These are phyloP conservation scores for Microdon myrmicae DNA, from an alignment of 2,888 invertebrate species.

Conservation along the genomic window DNA sequence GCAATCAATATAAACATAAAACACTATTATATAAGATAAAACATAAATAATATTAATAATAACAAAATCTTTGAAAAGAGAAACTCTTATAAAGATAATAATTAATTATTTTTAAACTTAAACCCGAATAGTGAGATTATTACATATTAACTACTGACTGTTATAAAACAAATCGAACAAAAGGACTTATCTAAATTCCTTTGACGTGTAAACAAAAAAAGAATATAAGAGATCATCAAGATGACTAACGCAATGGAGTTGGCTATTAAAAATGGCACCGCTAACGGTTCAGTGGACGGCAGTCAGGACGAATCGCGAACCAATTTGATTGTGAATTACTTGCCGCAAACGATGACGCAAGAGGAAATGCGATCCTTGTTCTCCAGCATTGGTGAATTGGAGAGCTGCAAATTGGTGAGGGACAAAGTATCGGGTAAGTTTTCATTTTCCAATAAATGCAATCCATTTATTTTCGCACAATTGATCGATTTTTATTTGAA, in stretches of 20 bases:
- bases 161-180: slow-evolving; percentile 15
- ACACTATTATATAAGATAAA: slow-evolving; percentile 55
- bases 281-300: slow-evolving; percentile 68
- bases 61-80: slow-evolving; percentile 43
- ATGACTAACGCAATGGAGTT: slow-evolving; percentile 72
- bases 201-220: slow-evolving; percentile 42
- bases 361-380: slow-evolving; percentile 95
- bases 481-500: neutral
- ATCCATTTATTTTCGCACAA: neutral
- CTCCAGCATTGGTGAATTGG: slow-evolving; percentile 94
- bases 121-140: slow-evolving; percentile 62
- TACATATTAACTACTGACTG: slow-evolving; percentile 54
- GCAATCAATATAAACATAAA: slow-evolving; percentile 59
- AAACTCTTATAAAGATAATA: slow-evolving; percentile 42
- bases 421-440: slow-evolving; percentile 92
- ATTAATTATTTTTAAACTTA: slow-evolving; percentile 32
- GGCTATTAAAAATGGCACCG: slow-evolving; percentile 80
- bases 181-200: slow-evolving; percentile 17
- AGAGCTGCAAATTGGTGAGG: slow-evolving; percentile 96
- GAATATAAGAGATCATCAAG: slow-evolving; percentile 49
- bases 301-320: slow-evolving; percentile 94
- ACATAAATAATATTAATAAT: slow-evolving; percentile 34
- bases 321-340: slow-evolving; percentile 94
- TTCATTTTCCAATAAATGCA: no score
- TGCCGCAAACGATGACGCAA: slow-evolving; percentile 93